Conservation (phyloP, 2,888 invertebrate genomes). For the Gortyna flavago region DNA sequence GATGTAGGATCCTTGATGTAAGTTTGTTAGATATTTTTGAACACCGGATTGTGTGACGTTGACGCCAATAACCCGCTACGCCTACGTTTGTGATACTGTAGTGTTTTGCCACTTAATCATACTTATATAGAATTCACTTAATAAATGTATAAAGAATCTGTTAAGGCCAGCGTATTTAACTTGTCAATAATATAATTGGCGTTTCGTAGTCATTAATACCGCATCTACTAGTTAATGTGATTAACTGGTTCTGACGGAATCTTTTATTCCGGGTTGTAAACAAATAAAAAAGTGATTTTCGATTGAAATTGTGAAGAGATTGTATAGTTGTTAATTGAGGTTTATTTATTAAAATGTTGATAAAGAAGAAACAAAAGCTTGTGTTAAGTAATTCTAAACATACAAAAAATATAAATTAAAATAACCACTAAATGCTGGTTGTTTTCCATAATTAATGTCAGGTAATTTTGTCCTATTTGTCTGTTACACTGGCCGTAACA, state of each 20-base stretch:
- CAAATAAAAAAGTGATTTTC: not conserved
- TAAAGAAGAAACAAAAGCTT: not conserved
- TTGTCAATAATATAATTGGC: conserved; percentile 1
- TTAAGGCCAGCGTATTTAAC: conserved; percentile 34
- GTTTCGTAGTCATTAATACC: conserved; percentile 4
- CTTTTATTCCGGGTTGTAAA: not conserved
- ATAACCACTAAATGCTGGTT: not conserved
- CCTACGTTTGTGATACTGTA: conserved; percentile 35
- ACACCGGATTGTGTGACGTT: not conserved
- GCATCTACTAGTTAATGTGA: conserved; percentile 33
- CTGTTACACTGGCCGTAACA: conserved; percentile 31
- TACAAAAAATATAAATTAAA: not conserved
- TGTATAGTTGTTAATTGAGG: conserved; percentile 21
- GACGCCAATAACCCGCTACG: not conserved
- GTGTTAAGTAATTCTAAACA: not conserved
- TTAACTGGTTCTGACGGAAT: conserved; percentile 15
- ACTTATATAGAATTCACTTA: not conserved
- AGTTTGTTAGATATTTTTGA: conserved; percentile 5
- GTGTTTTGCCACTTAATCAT: conserved; percentile 20
- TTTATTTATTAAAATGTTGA: not conserved
- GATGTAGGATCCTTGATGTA: not conserved
- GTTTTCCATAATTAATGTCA: not conserved
- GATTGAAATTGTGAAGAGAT: not conserved
- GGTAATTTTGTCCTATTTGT: not conserved
- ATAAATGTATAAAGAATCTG: conserved; percentile 9